These are phyloP conservation scores for Euzophera pinguis DNA, from an alignment of 2,888 invertebrate species.

Conservation along the genomic window DNA sequence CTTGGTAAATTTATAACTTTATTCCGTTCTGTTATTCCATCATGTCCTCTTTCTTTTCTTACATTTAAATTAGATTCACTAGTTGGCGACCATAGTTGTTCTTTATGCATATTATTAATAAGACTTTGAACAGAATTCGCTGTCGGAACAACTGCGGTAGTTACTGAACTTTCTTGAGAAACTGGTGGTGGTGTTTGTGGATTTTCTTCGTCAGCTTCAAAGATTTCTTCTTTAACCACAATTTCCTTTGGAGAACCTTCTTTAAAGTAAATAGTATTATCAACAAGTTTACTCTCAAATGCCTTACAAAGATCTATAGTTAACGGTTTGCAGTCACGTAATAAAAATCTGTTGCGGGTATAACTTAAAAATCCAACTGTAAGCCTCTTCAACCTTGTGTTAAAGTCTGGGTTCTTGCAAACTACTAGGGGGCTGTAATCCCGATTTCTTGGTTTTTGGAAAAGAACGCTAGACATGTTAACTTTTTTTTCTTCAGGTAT, in stretches of 20 bases:
- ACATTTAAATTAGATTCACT: background rate
- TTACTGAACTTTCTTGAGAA: slow-evolving; percentile 45
- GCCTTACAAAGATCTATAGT: slow-evolving; percentile 61
- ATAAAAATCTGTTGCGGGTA: slow-evolving; percentile 45
- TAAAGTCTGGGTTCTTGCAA: slow-evolving; percentile 72
- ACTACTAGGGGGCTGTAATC: slow-evolving; percentile 56
- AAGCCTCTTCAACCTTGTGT: slow-evolving; percentile 58
- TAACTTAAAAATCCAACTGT: slow-evolving; percentile 54
- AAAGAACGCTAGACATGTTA: slow-evolving; percentile 44
- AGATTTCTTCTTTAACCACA: slow-evolving; percentile 14
- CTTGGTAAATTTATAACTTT: slow-evolving; percentile 54
- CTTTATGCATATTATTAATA: background rate
- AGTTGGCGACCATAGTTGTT: background rate
- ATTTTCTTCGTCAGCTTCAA: slow-evolving; percentile 9
- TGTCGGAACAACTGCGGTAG: slow-evolving; percentile 42
- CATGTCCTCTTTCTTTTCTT: background rate
- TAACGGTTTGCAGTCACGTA: slow-evolving; percentile 56
- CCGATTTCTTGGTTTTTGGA: slow-evolving; percentile 56
- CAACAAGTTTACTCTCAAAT: slow-evolving; percentile 54
- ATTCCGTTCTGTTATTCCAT: slow-evolving; percentile 34
- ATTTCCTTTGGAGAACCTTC: slow-evolving; percentile 15
- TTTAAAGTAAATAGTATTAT: slow-evolving; percentile 51
- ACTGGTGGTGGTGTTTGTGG: slow-evolving; percentile 31
- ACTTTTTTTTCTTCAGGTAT: slow-evolving; percentile 34
- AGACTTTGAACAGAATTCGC: slow-evolving; percentile 12